Base-by-base conservation (phyloP, 1,140 invertebrate genomes). In the Drosophila malerkotliana region DNA sequence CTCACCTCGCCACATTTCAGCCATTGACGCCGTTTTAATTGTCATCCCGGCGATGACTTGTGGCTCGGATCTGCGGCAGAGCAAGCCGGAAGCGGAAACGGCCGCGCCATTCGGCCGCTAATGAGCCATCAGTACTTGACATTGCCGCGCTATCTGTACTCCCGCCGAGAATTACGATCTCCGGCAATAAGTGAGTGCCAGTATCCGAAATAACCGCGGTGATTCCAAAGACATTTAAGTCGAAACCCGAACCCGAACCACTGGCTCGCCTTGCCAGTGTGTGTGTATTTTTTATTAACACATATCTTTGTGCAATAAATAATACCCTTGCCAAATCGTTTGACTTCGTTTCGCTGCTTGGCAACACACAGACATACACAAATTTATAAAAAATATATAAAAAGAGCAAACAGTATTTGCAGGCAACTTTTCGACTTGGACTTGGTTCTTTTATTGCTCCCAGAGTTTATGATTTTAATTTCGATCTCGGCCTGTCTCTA, bases 251-350 rank as follows among this genome's bases (percentile, higher is more conserved):
- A 54, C 62, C 24, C 41, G 49, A 24, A 44, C 10, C 12, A 37
- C 10, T 37, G 34, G 34, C 34, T 37, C 12, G 41, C 41, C 15
- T 37, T 59, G 44, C 37, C 51, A 45, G 56, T 49, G 41, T 44
- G 41, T 21, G 21, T 78, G 55, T 61, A 32, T 68, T 57, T 79
- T 26, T 76, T 77, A 77, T 83, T 84, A 84, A 77, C 77, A 84
- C 80, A 84, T 80, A 77, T 77, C 54, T 85, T 80, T 84, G 77
- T 85, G 81, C 81, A 84, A 84, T 84, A 80, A 74, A 84, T 84
- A 84, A 84, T 85, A 84, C 85, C 81, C 81, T 84, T 84, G 81
- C 72, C 77, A 85, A 84, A 80, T 77, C 81, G 63, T 77, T 84
- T 77, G 81, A 85, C 63, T 84, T 71, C 60, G 81, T 85, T 84